These are phyloP conservation scores for Salvelinus namaycush DNA, from an alignment of 2,113 vertebrate genomes.

Conservation along the genomic window DNA sequence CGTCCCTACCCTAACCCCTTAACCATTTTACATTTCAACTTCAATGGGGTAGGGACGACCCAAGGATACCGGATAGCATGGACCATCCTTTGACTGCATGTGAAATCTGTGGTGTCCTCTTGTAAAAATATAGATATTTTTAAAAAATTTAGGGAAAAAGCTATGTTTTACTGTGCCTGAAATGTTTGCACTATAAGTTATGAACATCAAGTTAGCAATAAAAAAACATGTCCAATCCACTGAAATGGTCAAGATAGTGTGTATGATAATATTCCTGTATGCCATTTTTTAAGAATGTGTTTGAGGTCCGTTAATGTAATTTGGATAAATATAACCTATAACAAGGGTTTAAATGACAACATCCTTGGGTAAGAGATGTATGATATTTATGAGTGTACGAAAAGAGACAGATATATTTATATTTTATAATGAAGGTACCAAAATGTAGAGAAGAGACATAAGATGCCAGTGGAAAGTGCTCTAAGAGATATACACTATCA, in stretches of 20 bases:
- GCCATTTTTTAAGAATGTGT: not conserved
- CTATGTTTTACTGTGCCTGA: not conserved
- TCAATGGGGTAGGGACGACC: too few species aligned
- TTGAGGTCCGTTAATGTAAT: not conserved
- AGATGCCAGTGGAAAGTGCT: slow-evolving; percentile 8
- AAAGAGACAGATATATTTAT: slow-evolving; percentile 13
- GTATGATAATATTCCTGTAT: not conserved
- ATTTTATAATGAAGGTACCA: slow-evolving; percentile 23
- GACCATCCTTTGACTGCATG: too few species aligned
- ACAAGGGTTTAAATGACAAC: slow-evolving; percentile 37
- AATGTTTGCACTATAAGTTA: slow-evolving; percentile 10
- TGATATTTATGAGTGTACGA: not conserved
- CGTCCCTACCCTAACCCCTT: too few species aligned
- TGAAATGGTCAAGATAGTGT: not conserved
- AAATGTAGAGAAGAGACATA: slow-evolving; percentile 10
- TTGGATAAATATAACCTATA: not conserved
- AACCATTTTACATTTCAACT: too few species aligned
- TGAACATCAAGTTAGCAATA: not conserved
- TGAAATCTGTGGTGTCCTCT: too few species aligned
- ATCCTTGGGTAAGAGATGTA: slow-evolving; percentile 18
- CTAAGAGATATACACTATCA: not conserved
- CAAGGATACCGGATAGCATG: too few species aligned
- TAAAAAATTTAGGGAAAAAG: not conserved
- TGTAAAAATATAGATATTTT: too few species aligned
- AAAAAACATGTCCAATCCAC: not conserved